These are phyloP conservation scores for Lepidocyrtoides sp. DNA, from an alignment of 2,888 invertebrate species.

Conservation along the genomic window DNA sequence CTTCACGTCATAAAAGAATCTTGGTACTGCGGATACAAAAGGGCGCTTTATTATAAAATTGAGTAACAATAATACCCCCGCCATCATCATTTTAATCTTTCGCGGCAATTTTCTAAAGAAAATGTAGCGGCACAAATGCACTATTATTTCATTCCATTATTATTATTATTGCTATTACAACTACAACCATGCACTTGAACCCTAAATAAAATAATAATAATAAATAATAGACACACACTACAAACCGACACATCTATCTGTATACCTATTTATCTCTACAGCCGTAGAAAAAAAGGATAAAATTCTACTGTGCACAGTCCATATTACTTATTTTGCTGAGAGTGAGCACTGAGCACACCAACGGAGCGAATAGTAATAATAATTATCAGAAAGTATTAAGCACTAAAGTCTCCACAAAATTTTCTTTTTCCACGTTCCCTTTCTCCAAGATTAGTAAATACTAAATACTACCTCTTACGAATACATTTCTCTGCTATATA, in stretches of 20 bases:
- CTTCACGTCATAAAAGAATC: background rate
- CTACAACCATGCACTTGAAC: conserved; percentile 31
- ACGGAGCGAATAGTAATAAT: conserved; percentile 39
- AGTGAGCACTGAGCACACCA: conserved; percentile 32
- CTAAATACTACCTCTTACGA: background rate
- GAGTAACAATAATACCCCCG: background rate
- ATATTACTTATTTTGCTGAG: conserved; percentile 8
- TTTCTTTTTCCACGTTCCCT: background rate
- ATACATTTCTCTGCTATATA: conserved; percentile 7
- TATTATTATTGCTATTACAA: background rate
- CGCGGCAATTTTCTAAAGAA: conserved; percentile 17
- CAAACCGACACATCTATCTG: too few relatives aligned
- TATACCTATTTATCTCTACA: too few relatives aligned
- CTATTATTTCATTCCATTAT: background rate
- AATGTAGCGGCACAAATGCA: conserved; percentile 31
- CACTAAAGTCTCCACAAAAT: conserved; percentile 28
- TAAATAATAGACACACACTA: background rate
- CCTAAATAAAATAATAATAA: too few relatives aligned
- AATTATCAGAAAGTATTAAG: conserved; percentile 51
- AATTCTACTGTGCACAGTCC: background rate
- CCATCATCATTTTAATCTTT: conserved; percentile 4
- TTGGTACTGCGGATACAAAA: too few relatives aligned
- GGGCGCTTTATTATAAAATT: too few relatives aligned
- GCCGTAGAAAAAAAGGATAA: background rate
- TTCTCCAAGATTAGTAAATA: background rate